These are phyloP conservation scores for Drosophila lini DNA, from an alignment of 1,140 invertebrate genomes.

Conservation along the genomic window DNA sequence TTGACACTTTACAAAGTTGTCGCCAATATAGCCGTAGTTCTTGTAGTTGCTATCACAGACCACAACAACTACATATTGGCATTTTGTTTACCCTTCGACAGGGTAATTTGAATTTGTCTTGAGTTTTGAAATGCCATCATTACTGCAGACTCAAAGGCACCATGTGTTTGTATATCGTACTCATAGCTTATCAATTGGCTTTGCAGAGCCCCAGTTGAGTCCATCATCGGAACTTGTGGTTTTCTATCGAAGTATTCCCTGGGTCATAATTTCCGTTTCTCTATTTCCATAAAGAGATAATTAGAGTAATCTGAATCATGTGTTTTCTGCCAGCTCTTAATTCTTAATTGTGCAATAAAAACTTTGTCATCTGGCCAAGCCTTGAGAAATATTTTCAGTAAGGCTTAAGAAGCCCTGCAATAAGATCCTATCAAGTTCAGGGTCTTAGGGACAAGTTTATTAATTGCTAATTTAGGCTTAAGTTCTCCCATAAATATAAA, in stretches of 20 bases:
- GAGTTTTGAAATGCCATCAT: background rate
- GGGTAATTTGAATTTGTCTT: constrained; percentile 14
- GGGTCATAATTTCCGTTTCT: constrained; percentile 25
- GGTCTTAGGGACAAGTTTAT: background rate
- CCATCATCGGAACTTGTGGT: constrained; percentile 16
- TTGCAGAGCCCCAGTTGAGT: constrained; percentile 1
- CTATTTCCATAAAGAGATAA: constrained; percentile 12
- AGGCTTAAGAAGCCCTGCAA: background rate
- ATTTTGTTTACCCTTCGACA: constrained; percentile 37
- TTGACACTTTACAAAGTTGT: constrained; percentile 83
- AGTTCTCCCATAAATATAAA: background rate
- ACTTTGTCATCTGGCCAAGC: background rate
- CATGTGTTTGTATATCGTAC: constrained; percentile 10
- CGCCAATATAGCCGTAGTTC: constrained; percentile 59
- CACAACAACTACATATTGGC: constrained; percentile 36
- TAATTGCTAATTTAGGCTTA: background rate
- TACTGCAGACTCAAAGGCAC: background rate
- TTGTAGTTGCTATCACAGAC: constrained; percentile 68
- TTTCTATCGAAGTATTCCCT: constrained; percentile 8
- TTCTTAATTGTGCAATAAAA: background rate
- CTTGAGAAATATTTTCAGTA: background rate
- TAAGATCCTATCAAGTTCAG: background rate
- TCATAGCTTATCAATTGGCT: constrained; percentile 4
- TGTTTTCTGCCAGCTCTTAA: background rate
- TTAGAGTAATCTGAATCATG: constrained; percentile 9